phyloP scores from a whole-genome alignment of 1,140 invertebrate species.

The Drosophila pallidifrons region DNA sequence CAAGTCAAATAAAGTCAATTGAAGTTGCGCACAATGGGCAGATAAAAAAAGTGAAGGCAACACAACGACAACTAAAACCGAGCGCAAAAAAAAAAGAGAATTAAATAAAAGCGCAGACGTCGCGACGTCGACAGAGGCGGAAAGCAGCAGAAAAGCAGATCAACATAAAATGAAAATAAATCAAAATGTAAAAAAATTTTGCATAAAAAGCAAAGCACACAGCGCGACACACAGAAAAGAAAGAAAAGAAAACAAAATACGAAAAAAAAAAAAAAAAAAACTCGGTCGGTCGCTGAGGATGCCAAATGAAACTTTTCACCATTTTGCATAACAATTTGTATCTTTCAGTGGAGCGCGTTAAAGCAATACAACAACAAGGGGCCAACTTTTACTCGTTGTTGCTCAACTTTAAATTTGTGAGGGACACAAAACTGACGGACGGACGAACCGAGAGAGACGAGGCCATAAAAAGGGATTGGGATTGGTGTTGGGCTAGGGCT shows the following conservation, averaged over 20 bases:
- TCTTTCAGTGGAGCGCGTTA: slow-evolving; percentile 83
- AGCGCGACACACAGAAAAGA: slow-evolving; percentile 18
- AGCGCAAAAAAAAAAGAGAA: slow-evolving; percentile 46
- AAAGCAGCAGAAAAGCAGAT: slow-evolving; percentile 68
- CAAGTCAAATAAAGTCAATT: slow-evolving; percentile 76
- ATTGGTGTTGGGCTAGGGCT: slow-evolving; percentile 43
- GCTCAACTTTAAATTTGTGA: slow-evolving; percentile 73
- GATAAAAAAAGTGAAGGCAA: slow-evolving; percentile 32
- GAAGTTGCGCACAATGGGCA: slow-evolving; percentile 64
- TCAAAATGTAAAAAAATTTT: slow-evolving; percentile 68
- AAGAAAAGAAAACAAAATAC: slow-evolving; percentile 21
- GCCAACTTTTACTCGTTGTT: slow-evolving; percentile 77
- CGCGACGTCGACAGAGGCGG: slow-evolving; percentile 34
- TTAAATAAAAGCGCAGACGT: slow-evolving; percentile 72
- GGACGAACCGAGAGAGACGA: slow-evolving; percentile 20
- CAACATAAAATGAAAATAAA: slow-evolving; percentile 83
- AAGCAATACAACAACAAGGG: slow-evolving; percentile 74
- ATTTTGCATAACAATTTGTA: slow-evolving; percentile 84
- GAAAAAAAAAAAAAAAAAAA: slow-evolving; percentile 40
- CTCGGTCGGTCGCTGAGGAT: slow-evolving; percentile 49
- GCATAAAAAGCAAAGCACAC: slow-evolving; percentile 63
- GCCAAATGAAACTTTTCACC: slow-evolving; percentile 82
- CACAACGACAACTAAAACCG: not conserved
- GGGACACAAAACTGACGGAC: slow-evolving; percentile 17
- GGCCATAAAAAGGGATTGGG: slow-evolving; percentile 65